phyloP scores from a whole-genome alignment of 2,113 vertebrate species.

The Sylvietta virens region DNA sequence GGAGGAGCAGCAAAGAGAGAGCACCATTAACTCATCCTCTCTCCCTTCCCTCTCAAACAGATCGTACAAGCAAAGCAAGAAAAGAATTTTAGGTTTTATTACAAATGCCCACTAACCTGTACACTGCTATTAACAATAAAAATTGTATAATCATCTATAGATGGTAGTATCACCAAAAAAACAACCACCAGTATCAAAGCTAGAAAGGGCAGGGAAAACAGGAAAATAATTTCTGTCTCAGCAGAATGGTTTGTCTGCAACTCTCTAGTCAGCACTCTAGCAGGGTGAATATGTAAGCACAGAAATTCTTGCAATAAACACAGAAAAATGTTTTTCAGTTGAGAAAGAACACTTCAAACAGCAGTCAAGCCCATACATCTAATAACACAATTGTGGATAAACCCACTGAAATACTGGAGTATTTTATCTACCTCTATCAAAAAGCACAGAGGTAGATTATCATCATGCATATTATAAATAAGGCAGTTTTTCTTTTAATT shows the following conservation, averaged over 20 bases:
- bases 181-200: neutral
- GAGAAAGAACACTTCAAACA: conserved; percentile 40
- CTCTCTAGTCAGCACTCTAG: neutral
- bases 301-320: conserved; percentile 52
- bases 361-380: neutral
- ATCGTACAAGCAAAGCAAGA: neutral
- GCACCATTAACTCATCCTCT: neutral
- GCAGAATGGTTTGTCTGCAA: neutral
- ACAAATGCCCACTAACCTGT: neutral
- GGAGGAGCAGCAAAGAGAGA: neutral
- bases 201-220: neutral
- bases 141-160: neutral
- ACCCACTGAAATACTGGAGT: neutral
- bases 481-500: neutral
- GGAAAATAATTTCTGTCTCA: neutral
- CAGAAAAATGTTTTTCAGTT: neutral
- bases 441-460: neutral
- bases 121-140: neutral
- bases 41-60: neutral
- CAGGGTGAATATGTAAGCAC: neutral
- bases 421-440: neutral
- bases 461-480: neutral
- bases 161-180: neutral
- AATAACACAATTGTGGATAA: neutral
- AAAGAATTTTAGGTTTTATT: neutral